phyloP scores from a whole-genome alignment of 1,140 invertebrate species.

The Neodiprion pinetum region DNA sequence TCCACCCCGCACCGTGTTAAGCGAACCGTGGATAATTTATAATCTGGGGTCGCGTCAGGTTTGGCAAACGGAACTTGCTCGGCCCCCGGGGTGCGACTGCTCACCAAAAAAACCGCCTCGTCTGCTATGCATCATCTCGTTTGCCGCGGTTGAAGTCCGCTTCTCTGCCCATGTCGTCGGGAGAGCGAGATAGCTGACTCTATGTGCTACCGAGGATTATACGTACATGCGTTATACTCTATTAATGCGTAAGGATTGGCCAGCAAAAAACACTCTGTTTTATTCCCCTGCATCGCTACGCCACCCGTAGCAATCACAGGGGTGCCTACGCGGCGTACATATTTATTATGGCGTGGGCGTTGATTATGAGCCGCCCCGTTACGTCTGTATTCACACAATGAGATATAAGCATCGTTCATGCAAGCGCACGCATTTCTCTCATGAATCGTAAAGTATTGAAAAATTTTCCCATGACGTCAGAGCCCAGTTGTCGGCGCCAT shows the following conservation, averaged over 20 bases:
- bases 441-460: too few species aligned
- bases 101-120: not conserved
- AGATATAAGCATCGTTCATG: too few species aligned
- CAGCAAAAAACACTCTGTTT: not conserved
- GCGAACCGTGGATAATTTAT: constrained; percentile 5
- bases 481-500: too few species aligned
- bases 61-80: not conserved
- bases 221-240: not conserved
- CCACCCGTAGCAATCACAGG: too few species aligned
- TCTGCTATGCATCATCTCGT: constrained; percentile 7
- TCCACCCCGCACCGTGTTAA: not conserved
- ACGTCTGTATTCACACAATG: too few species aligned
- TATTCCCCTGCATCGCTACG: too few species aligned
- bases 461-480: too few species aligned
- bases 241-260: not conserved
- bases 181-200: not conserved
- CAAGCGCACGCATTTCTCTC: too few species aligned
- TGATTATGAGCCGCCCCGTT: too few species aligned
- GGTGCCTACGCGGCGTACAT: too few species aligned
- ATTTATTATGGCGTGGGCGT: too few species aligned
- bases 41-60: constrained; percentile 1
- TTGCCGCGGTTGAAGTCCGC: not conserved
- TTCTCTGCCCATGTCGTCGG: too few species aligned
- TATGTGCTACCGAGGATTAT: not conserved
- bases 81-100: not conserved